Evolutionary conservation across 1,140 invertebrate species (phyloP), one percentile per base, ranked within the genome.

Genomic region (Paralvinella palmiformis): DNA sequence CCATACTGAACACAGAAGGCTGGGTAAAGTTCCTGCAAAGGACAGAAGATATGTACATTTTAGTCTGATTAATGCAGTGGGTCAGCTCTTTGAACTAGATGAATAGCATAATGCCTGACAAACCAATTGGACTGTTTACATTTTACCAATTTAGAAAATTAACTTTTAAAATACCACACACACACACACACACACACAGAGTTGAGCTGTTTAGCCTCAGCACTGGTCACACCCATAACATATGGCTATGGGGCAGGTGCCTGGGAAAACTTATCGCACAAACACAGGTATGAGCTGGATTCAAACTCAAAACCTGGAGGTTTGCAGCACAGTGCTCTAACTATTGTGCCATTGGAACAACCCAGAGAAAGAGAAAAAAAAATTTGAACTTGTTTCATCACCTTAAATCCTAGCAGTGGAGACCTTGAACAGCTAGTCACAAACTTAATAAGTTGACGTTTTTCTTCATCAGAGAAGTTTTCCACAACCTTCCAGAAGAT

Each of bases 341-440:
- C n/a, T n/a, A n/a, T n/a, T n/a, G n/a, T n/a, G n/a, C n/a, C n/a
- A n/a, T n/a, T n/a, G n/a, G n/a, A n/a, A n/a, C n/a, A n/a, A n/a
- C n/a, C n/a, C n/a, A n/a, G n/a, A n/a, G n/a, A n/a, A n/a, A n/a
- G n/a, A n/a, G n/a, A n/a, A 5, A 17, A 35, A 65, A 65, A 45
- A 59, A 4, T n/a, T 66, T 53, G 50, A 53, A 17, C 22, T 27
- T 53, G 7, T 53, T 53, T 53, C 29, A 67, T 61, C 71, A 83
- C 92, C 86, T 95, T 97, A 75, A 98, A 98, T 17, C 96, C 96
- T 24, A 97, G 81, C n/a, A 98, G 82, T 3, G 96, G 96, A n/a
- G 94, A 93, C 69, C 94, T 80, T 0, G 94, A 97, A 73, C 94
- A 97, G 75, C 93, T 96, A 1, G 96, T 98, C 4, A 97, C 94